Base-by-base conservation (phyloP, 2,113 vertebrate genomes). In the Lamprologus lemairii region DNA sequence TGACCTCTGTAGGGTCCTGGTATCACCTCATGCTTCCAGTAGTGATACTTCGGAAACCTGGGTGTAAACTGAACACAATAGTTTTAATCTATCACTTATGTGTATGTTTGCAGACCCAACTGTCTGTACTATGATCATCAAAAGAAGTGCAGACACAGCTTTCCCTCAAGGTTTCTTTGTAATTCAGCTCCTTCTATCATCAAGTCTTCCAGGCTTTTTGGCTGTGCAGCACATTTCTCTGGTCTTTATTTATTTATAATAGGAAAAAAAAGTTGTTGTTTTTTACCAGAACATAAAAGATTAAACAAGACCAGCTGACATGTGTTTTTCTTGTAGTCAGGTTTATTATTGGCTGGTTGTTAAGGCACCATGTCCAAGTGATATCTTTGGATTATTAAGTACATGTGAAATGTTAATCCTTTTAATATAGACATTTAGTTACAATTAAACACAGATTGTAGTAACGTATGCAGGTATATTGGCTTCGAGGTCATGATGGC, bases 401-500 rank as follows among this genome's bases (percentile, higher is more conserved):
- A 73, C 9, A 79, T 58, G 54, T 68, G 84, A 85, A 87, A 57
- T 31, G 60, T 81, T 54, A 81, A 87, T 65, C 53, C 26, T 73
- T 85, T 10, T 14, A 9, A 82, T 28, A 86, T 68, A 88, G 17
- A 84, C 13, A 9, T 81, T 80, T 21, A 81, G 26, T 89, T 31
- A 82, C 23, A 80, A 51, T 89, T 89, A 73, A 90, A 92, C 81
- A 84, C 16, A 81, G 26, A 35, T 81, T 60, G 51, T 63, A 31
- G 21, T 71, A 65, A 80, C 82, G 14, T 81, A 84, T 63, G 55
- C 19, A 68, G 49, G 3, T 83, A 53, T 63, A 78, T n/a, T 31
- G 45, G 21, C 58, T 86, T 87, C 78, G 89, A 94, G 93, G 93
- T 94, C 87, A 91, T 60, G 8, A 80, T 78, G 91, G 88, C 82